These are phyloP conservation scores for Augochlorella aurata DNA, from an alignment of 2,888 invertebrate species.

Conservation along the genomic window DNA sequence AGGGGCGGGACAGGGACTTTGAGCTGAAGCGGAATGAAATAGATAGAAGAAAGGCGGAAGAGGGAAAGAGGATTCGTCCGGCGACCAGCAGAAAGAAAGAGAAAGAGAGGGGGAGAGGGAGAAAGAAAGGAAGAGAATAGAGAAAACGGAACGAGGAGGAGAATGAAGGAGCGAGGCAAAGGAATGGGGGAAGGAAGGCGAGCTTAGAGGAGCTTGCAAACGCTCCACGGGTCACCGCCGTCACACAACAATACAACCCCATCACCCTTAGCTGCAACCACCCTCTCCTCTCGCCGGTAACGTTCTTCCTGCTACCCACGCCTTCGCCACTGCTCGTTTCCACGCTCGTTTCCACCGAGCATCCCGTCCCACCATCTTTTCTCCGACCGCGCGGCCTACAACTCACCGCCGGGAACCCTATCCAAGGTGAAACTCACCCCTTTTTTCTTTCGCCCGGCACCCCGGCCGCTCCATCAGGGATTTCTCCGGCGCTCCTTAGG, in stretches of 20 bases:
- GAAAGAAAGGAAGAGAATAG: slow-evolving; percentile 23
- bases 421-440: slow-evolving; percentile 62
- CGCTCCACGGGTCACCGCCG: slow-evolving; percentile 76
- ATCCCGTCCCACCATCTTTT: slow-evolving; percentile 61
- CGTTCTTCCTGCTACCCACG: slow-evolving; percentile 49
- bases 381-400: slow-evolving; percentile 61
- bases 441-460: slow-evolving; percentile 7
- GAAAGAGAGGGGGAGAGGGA: neutral
- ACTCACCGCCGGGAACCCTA: slow-evolving; percentile 54
- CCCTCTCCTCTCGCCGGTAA: slow-evolving; percentile 15
- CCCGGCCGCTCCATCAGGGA: neutral
- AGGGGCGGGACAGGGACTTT: slow-evolving; percentile 39
- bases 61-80: slow-evolving; percentile 24
- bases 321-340: slow-evolving; percentile 67
- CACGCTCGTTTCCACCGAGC: slow-evolving; percentile 64
- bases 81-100: slow-evolving; percentile 9
- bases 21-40: slow-evolving; percentile 46
- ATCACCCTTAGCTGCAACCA: slow-evolving; percentile 59
- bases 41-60: slow-evolving; percentile 40
- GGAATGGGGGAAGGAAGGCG: slow-evolving; percentile 34
- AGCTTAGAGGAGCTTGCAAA: slow-evolving; percentile 72
- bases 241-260: slow-evolving; percentile 75
- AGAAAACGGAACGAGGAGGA: slow-evolving; percentile 3
- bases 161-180: neutral
- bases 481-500: slow-evolving; percentile 53